These are phyloP conservation scores for Gephyroberyx darwinii DNA, from an alignment of 2,797 vertebrate species.

Conservation along the genomic window DNA sequence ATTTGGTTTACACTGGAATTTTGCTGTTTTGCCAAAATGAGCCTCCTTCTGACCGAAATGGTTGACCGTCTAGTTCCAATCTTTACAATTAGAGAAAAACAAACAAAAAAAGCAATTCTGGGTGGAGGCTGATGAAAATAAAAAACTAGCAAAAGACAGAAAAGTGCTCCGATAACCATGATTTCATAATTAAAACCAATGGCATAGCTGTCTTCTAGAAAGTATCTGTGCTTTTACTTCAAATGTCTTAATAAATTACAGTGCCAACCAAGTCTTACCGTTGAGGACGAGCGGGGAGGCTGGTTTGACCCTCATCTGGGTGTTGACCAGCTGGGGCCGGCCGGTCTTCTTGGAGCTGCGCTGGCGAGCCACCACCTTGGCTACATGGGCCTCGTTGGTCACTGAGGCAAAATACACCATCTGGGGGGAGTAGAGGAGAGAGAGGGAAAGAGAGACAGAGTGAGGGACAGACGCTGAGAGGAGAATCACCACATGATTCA, in stretches of 20 bases:
- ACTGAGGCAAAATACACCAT: constrained; percentile 84
- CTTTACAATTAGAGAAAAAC: not conserved
- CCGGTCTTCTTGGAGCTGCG: constrained; percentile 89
- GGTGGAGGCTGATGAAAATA: no score
- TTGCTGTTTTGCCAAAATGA: not conserved
- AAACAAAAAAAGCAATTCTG: not conserved
- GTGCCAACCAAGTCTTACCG: constrained; percentile 74
- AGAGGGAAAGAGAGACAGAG: not conserved
- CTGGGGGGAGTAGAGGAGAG: constrained; percentile 53
- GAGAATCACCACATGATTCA: not conserved
- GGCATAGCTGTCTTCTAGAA: no score
- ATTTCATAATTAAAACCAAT: no score
- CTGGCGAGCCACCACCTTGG: constrained; percentile 91
- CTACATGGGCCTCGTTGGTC: constrained; percentile 82
- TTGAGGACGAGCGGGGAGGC: constrained; percentile 83
- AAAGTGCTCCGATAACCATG: no score
- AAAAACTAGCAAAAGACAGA: no score
- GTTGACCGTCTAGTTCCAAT: not conserved
- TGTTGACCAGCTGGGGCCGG: constrained; percentile 88
- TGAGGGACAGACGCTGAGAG: not conserved
- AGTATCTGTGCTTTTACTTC: no score
- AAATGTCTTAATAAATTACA: not conserved
- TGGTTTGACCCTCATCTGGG: constrained; percentile 93
- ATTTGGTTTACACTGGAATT: not conserved
- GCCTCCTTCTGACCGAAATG: not conserved